Base-by-base conservation (phyloP, 2,113 vertebrate species). In the Ochotona princeps region DNA sequence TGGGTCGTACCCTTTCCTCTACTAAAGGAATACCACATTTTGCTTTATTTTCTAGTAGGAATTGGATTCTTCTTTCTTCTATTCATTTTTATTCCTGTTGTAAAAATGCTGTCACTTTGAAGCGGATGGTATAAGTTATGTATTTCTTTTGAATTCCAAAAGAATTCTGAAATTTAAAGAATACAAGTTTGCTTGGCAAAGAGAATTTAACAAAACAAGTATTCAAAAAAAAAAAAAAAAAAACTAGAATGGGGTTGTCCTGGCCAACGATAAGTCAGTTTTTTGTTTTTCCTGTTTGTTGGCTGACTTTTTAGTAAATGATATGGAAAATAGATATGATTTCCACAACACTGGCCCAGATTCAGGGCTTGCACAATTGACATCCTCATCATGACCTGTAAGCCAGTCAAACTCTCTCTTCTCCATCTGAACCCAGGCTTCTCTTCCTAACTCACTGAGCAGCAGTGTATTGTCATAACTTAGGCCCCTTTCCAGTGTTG, bases 51-150 rank as follows among this genome's bases (percentile, higher is more conserved):
- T 49, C 66, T 74, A 60, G 26, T 11, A 1, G 35, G 10, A 35
- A 60, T 35, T 47, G 35, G 7, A 72, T 30, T 60, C 5, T 57
- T 32, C n/a, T 88, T 79, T 32, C 7, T 47, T 92, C 21, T 73
- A 17, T 18, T 80, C 20, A 38, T 65, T 83, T 5, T 47, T 73
- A 72, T 13, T 60, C 4, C 4, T 65, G 18, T 78, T 65, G 15
- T 54, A 35, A 38, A 72, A 92, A 74, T 7, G 4, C 60, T 73
- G 63, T 88, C 1, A 12, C 44, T 69, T 94, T 51, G 30, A 94
- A 73, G 47, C 38, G 7, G 5, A 51, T 73, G 44, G 13, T 28
- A 73, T 30, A 65, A 78, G 20, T 65, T 25, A 10, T 80, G 47
- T 17, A 15, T 49, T 4, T 44, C 15, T 21, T 18, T 38, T 87